These are phyloP conservation scores for Cyclophora albipunctata DNA, from an alignment of 2,888 invertebrate species.

Conservation along the genomic window DNA sequence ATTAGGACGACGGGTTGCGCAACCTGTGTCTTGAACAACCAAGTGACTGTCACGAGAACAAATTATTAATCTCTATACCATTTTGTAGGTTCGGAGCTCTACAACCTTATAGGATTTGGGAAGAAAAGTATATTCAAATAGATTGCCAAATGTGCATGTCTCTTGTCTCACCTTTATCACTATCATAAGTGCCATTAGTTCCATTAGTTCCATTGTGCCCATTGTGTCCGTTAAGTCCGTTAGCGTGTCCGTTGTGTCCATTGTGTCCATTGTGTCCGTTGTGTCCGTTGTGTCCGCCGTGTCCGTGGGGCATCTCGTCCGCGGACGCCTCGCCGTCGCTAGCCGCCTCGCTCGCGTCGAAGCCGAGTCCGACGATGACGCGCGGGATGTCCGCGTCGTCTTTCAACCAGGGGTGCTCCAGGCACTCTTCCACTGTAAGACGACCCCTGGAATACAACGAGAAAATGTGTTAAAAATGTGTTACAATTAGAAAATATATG, in stretches of 20 bases:
- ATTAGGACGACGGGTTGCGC: no score
- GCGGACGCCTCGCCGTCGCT: conserved; percentile 30
- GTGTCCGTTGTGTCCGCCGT: conserved; percentile 20
- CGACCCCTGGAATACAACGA: conserved; percentile 80
- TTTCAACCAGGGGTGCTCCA: conserved; percentile 92
- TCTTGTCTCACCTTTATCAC: conserved; percentile 48
- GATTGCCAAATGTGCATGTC: no score
- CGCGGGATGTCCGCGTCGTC: conserved; percentile 75
- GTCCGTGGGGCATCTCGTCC: conserved; percentile 11
- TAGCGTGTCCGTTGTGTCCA: conserved; percentile 26
- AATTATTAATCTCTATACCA: neutral
- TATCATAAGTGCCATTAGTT: conserved; percentile 39
- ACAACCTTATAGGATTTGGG: neutral
- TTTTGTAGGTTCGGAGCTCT: no score
- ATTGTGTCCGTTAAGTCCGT: conserved; percentile 31
- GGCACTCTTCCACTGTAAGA: conserved; percentile 90
- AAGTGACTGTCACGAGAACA: neutral
- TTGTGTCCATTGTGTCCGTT: conserved; percentile 30
- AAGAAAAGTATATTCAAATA: neutral
- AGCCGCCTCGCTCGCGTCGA: conserved; percentile 38
- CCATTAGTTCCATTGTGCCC: conserved; percentile 29
- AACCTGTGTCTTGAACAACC: no score
- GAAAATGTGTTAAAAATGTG: neutral
- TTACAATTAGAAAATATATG: no score
- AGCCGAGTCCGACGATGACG: conserved; percentile 62